Conservation (phyloP, 2,797 vertebrate species). For the Propithecus perrieri region DNA sequence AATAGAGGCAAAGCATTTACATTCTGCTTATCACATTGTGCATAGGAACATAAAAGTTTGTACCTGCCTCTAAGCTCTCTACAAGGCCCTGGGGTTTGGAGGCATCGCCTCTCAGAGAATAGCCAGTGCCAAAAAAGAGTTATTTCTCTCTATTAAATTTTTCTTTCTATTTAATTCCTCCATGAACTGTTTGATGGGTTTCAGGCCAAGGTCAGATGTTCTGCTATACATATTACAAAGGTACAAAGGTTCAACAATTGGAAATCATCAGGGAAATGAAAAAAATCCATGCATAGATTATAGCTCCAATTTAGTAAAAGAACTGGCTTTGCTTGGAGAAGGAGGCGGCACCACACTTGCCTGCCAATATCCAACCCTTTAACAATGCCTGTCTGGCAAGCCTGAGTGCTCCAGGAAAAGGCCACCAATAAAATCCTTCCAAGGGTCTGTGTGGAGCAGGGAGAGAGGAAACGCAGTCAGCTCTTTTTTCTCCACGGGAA, state of each 20-base stretch:
- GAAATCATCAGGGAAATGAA: conserved; percentile 32
- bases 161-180: conserved; percentile 25
- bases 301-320: conserved; percentile 51
- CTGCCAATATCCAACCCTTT: conserved; percentile 54
- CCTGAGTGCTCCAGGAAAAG: background rate
- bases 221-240: conserved; percentile 12
- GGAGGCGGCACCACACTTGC: conserved; percentile 3
- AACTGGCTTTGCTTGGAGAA: conserved; percentile 39
- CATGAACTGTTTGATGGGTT: background rate
- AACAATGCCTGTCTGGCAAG: conserved; percentile 41
- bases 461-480: conserved; percentile 59
- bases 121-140: conserved; percentile 12
- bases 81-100: background rate
- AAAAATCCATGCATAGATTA: conserved; percentile 9
- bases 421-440: conserved; percentile 53
- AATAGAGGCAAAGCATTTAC: background rate
- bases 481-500: conserved; percentile 54
- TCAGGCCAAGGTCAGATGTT: conserved; percentile 47
- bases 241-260: conserved; percentile 1
- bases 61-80: background rate
- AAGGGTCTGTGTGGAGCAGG: background rate
- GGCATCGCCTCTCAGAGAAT: background rate
- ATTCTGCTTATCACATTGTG: background rate
- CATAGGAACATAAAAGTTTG: background rate
- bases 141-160: conserved; percentile 30